Conservation (phyloP, 2,888 invertebrate genomes). For the Hydriomena furcata region DNA sequence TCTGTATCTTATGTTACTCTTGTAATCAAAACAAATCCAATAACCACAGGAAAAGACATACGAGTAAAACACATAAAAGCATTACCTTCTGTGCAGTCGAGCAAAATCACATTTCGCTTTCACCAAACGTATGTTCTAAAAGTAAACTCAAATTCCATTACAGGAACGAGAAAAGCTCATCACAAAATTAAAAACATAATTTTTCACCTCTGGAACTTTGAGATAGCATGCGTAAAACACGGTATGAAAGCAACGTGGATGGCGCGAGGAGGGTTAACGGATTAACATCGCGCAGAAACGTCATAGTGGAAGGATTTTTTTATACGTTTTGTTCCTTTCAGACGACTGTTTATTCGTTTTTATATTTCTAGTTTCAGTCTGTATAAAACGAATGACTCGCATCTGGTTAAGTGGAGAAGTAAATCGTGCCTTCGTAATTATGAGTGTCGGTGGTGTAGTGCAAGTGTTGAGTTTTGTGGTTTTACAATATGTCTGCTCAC, state of each 20-base stretch:
- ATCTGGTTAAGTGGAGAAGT: background rate
- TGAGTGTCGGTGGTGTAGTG: slow-evolving; percentile 31
- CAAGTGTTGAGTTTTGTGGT: slow-evolving; percentile 37
- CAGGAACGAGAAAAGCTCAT: slow-evolving; percentile 11
- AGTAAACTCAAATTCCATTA: slow-evolving; percentile 8
- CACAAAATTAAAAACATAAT: slow-evolving; percentile 16
- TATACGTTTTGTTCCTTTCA: slow-evolving; percentile 20
- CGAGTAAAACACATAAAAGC: too few species aligned
- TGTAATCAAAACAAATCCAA: too few species aligned
- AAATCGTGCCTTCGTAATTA: background rate
- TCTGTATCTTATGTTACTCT: too few species aligned
- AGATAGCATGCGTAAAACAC: slow-evolving; percentile 17
- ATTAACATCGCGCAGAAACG: slow-evolving; percentile 21
- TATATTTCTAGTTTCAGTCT: slow-evolving; percentile 3
- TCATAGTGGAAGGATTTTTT: slow-evolving; percentile 26
- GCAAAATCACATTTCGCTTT: too few species aligned
- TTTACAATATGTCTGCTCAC: slow-evolving; percentile 44
- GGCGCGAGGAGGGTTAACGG: slow-evolving; percentile 23
- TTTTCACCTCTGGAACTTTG: slow-evolving; percentile 14
- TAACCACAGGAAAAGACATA: too few species aligned
- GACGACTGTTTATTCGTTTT: slow-evolving; percentile 16
- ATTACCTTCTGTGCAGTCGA: too few species aligned
- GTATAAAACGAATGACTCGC: slow-evolving; percentile 16
- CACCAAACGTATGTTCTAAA: too few species aligned
- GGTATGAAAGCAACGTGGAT: slow-evolving; percentile 14